These are phyloP conservation scores for Pseudanteris insignis DNA, from an alignment of 2,888 invertebrate genomes.

Conservation along the genomic window DNA sequence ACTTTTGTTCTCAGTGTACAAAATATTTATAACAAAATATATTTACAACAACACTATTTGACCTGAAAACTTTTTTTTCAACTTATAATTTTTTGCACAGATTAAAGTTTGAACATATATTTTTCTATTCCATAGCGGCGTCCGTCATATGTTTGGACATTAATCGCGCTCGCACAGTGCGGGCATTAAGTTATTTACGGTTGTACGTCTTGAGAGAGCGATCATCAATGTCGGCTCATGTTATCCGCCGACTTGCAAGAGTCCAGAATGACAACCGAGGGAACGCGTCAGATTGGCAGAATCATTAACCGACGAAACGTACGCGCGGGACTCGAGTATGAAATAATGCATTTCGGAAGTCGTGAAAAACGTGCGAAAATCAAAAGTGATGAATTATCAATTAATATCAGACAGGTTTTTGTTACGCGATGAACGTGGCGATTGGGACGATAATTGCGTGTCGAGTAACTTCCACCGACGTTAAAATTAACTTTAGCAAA, in stretches of 20 bases:
- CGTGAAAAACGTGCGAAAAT: slow-evolving; percentile 5
- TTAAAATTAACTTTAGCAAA: neutral
- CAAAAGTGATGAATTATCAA: slow-evolving; percentile 13
- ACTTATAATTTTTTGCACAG: too few relatives aligned
- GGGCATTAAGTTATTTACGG: slow-evolving; percentile 42
- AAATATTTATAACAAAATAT: too few relatives aligned
- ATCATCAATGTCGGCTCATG: slow-evolving; percentile 39
- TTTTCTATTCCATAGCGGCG: too few relatives aligned
- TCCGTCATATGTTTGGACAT: slow-evolving; percentile 27
- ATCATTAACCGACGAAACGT: slow-evolving; percentile 20
- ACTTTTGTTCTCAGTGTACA: too few relatives aligned
- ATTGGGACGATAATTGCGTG: too few relatives aligned
- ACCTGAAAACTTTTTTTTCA: too few relatives aligned
- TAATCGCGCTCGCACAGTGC: slow-evolving; percentile 33
- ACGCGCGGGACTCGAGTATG: neutral
- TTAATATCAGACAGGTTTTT: too few relatives aligned
- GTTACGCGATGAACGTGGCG: too few relatives aligned
- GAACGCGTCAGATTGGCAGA: slow-evolving; percentile 21
- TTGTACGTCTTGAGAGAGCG: slow-evolving; percentile 31
- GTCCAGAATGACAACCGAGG: slow-evolving; percentile 37
- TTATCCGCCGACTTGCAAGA: slow-evolving; percentile 27
- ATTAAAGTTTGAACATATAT: too few relatives aligned
- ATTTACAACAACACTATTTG: too few relatives aligned
- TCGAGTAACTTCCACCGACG: too few relatives aligned
- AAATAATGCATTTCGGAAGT: slow-evolving; percentile 3